These are phyloP conservation scores for Tyria jacobaeae DNA, from an alignment of 2,888 invertebrate species.

Conservation along the genomic window DNA sequence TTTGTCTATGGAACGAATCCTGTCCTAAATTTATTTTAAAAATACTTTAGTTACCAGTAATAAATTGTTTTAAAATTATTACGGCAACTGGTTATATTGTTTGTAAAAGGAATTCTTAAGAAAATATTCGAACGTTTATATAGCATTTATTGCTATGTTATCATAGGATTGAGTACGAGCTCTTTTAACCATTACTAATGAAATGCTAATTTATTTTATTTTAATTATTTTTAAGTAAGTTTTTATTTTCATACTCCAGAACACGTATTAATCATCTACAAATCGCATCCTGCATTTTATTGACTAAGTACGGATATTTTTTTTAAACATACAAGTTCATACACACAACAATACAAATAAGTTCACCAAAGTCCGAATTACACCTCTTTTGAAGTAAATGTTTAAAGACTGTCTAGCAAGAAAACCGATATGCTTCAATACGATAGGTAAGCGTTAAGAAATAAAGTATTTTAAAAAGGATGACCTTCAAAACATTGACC, in stretches of 20 bases:
- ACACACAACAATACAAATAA: no score
- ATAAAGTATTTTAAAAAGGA: neutral
- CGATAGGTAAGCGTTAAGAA: neutral
- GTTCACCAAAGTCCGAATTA: no score
- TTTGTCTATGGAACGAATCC: neutral
- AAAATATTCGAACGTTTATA: neutral
- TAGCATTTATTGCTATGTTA: neutral
- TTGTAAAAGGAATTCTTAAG: no score
- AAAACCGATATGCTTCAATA: neutral
- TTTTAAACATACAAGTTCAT: no score
- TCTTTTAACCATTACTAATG: neutral
- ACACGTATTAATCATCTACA: no score
- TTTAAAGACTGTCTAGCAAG: neutral
- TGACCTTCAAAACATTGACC: neutral
- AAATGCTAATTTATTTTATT: neutral
- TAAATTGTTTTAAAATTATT: neutral
- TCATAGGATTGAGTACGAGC: no score
- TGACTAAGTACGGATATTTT: no score
- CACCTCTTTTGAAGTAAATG: neutral
- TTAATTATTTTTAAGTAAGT: neutral
- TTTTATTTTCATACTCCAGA: no score
- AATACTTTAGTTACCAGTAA: neutral
- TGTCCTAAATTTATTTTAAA: neutral
- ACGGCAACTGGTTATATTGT: neutral
- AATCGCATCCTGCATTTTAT: no score